Evolutionary conservation across 2,888 invertebrate species (phyloP).

Genomic region (Platerodrilus igneus): DNA sequence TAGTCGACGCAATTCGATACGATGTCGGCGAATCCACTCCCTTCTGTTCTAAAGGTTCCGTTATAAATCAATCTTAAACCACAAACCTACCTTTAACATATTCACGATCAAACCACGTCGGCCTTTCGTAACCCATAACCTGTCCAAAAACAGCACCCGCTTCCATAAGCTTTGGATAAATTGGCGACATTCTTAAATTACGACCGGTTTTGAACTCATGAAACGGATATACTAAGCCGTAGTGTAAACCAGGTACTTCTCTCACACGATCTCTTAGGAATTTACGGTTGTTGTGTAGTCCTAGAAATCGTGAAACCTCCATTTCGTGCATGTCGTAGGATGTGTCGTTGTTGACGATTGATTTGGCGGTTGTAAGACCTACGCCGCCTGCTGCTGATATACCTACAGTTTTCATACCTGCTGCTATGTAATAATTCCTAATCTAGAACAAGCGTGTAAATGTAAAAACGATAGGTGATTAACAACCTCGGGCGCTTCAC

Average conservation of each 20-base stretch:
- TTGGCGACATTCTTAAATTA: conserved; percentile 89
- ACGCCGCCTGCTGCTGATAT: conserved; percentile 92
- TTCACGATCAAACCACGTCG: conserved; percentile 78
- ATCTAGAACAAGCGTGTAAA: too few species aligned
- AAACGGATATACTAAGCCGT: conserved; percentile 77
- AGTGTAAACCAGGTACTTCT: conserved; percentile 89
- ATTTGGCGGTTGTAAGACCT: conserved; percentile 84
- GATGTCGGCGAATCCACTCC: conserved; percentile 50
- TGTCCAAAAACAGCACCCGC: conserved; percentile 95
- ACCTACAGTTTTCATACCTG: conserved; percentile 96
- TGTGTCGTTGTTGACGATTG: conserved; percentile 77
- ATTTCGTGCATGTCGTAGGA: conserved; percentile 82
- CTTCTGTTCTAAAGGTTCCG: conserved; percentile 33
- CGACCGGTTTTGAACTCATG: conserved; percentile 83
- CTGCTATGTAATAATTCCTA: conserved; percentile 84
- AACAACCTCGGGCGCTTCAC: conserved; percentile 84
- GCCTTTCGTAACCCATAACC: conserved; percentile 96
- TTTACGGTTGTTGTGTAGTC: conserved; percentile 90
- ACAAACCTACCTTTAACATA: conserved; percentile 45
- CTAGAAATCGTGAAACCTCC: conserved; percentile 85
- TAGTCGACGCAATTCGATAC: conserved; percentile 70
- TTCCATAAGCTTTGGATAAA: conserved; percentile 85
- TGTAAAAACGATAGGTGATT: neutral
- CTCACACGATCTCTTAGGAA: conserved; percentile 86
- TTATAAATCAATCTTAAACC: neutral